Conservation (phyloP, 2,797 vertebrate genomes). For the Urosaurus nigricauda region DNA sequence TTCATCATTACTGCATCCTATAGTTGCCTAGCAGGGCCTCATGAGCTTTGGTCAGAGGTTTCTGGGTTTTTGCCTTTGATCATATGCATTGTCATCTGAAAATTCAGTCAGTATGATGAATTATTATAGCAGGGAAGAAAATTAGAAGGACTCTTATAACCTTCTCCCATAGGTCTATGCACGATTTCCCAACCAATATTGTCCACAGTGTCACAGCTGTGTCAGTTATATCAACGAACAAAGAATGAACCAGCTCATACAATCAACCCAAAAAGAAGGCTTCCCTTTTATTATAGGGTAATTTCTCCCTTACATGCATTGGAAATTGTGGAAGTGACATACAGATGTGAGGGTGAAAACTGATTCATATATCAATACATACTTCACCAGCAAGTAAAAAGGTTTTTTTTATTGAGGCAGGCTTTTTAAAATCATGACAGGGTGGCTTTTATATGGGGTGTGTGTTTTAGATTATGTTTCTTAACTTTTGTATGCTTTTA, state of each 20-base stretch:
- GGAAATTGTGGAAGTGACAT: not conserved
- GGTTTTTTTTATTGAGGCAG: too few species aligned
- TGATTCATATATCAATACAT: not conserved
- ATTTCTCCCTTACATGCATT: not conserved
- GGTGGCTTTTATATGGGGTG: too few species aligned
- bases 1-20: conserved; percentile 62
- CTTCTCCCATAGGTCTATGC: rapidly evolving
- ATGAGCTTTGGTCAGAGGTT: conserved; percentile 25
- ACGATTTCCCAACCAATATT: rapidly evolving
- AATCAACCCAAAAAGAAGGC: not conserved
- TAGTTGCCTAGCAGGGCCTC: conserved; percentile 45
- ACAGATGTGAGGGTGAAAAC: too few species aligned
- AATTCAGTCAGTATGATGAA: rapidly evolving
- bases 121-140: not conserved
- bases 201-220: not conserved
- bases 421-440: too few species aligned
- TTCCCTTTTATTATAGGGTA: too few species aligned
- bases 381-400: too few species aligned
- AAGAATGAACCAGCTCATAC: not conserved
- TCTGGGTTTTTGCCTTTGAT: not conserved
- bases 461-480: too few species aligned
- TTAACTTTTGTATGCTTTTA: too few species aligned
- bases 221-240: not conserved
- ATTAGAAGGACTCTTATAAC: not conserved
- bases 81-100: not conserved